Evolutionary conservation across 2,888 invertebrate genomes (phyloP).

Genomic region (Lasioglossum malachurum): DNA sequence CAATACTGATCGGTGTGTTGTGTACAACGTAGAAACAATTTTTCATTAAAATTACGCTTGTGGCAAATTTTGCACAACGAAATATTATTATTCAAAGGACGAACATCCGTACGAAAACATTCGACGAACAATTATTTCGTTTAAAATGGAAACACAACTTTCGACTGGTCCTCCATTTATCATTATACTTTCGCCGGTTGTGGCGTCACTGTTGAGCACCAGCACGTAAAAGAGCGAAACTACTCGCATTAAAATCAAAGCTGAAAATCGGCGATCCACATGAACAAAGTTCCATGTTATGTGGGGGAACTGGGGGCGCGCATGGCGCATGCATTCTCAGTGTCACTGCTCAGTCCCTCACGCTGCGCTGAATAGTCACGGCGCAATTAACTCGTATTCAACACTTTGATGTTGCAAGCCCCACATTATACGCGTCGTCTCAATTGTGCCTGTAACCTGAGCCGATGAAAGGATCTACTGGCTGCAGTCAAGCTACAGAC

Average conservation of each 20-base stretch:
- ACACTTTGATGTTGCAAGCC: conserved; percentile 61
- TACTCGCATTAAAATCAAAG: conserved; percentile 19
- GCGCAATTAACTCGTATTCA: conserved; percentile 69
- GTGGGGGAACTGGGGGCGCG: not conserved
- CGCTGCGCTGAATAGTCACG: conserved; percentile 62
- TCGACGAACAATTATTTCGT: not conserved
- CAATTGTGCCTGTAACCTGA: conserved; percentile 52
- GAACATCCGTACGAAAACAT: too few relatives aligned
- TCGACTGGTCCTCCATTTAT: not conserved
- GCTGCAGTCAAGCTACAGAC: conserved; percentile 46
- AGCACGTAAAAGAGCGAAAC: not conserved
- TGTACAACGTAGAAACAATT: too few relatives aligned
- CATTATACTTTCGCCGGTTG: not conserved
- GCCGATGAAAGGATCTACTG: conserved; percentile 62
- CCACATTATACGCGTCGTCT: conserved; percentile 56
- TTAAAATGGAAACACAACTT: not conserved
- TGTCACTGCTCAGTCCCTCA: conserved; percentile 43
- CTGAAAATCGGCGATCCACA: not conserved
- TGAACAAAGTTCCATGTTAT: conserved; percentile 9
- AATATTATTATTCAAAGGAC: too few relatives aligned
- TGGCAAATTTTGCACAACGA: too few relatives aligned
- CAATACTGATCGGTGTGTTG: too few relatives aligned
- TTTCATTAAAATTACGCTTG: too few relatives aligned
- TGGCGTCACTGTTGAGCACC: not conserved
- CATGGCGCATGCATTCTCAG: conserved; percentile 15